Evolutionary conservation across 2,797 vertebrate genomes (phyloP).

Genomic region (Heliangelus exortis): DNA sequence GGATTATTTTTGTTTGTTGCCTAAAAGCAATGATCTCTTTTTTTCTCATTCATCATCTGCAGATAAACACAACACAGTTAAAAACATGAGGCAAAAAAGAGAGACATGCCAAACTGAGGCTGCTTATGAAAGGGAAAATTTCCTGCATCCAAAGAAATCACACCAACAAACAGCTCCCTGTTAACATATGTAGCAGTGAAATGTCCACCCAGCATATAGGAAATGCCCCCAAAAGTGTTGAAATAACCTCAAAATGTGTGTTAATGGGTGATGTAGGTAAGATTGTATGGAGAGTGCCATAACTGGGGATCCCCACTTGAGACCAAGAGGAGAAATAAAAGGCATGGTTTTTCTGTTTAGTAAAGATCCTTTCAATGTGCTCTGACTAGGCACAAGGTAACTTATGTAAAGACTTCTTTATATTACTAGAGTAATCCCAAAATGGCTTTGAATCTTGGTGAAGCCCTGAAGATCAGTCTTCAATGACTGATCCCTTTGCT

Average conservation of each 20-base stretch:
- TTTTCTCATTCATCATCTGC: neutral
- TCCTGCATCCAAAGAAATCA: neutral
- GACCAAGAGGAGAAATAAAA: neutral
- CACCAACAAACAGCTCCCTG: neutral
- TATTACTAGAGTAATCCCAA: neutral
- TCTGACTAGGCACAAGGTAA: neutral
- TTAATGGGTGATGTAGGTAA: neutral
- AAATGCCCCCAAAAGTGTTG: neutral
- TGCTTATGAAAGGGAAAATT: neutral
- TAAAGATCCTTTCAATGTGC: neutral
- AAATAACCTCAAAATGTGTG: neutral
- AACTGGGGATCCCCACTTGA: neutral
- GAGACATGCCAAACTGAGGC: neutral
- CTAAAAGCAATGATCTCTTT: neutral
- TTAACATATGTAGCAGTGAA: neutral
- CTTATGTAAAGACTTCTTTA: neutral
- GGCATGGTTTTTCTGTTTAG: neutral
- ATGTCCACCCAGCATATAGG: neutral
- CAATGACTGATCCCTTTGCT: neutral
- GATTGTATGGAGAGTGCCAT: neutral
- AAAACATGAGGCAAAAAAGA: neutral
- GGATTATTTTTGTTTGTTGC: neutral
- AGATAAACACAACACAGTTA: neutral
- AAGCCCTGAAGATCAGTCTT: neutral
- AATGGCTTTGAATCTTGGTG: neutral